A percentile compares a stretch with the other conserved stretches of the same genome.
Conservation (phyloP, 2,888 invertebrate species). For the Caenorhabditis japonica region DNA sequence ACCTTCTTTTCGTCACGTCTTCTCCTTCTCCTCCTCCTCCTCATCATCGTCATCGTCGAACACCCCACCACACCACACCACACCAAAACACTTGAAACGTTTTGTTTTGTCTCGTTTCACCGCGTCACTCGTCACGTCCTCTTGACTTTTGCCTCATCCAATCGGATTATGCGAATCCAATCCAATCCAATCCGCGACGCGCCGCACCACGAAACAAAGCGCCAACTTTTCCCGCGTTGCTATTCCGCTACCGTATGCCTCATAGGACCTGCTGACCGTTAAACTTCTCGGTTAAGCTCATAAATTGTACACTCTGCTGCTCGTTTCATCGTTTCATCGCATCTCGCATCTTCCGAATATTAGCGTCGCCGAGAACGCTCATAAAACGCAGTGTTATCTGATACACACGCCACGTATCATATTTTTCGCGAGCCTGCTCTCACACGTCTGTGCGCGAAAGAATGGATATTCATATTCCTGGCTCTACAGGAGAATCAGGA, state of each 20-base stretch:
- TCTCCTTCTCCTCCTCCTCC: slow-evolving; percentile 15
- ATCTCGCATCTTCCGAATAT: too few relatives aligned
- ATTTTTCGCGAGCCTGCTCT: slow-evolving; percentile 21
- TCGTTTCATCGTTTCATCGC: too few relatives aligned
- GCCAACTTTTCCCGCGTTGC: too few relatives aligned
- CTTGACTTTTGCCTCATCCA: slow-evolving; percentile 38
- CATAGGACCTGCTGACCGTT: too few relatives aligned
- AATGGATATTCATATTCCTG: neutral
- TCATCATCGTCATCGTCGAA: slow-evolving; percentile 10
- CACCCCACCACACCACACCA: neutral
- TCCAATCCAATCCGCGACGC: neutral
- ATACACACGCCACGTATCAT: slow-evolving; percentile 49
- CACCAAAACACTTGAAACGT: slow-evolving; percentile 44
- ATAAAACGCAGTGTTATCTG: slow-evolving; percentile 35
- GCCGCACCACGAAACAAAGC: too few relatives aligned
- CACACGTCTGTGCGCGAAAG: slow-evolving; percentile 1
- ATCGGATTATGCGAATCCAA: neutral
- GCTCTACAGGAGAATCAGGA: neutral
- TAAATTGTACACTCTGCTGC: too few relatives aligned
- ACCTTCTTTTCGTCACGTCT: slow-evolving; percentile 21
- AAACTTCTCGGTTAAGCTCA: too few relatives aligned
- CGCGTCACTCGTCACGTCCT: slow-evolving; percentile 38
- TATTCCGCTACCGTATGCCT: too few relatives aligned
- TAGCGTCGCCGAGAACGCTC: slow-evolving; percentile 12
- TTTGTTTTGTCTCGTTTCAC: slow-evolving; percentile 10